Evolutionary conservation across 2,888 invertebrate genomes (phyloP), one percentile per base, ranked within the genome.

Genomic region (Caenorhabditis imperialis): DNA sequence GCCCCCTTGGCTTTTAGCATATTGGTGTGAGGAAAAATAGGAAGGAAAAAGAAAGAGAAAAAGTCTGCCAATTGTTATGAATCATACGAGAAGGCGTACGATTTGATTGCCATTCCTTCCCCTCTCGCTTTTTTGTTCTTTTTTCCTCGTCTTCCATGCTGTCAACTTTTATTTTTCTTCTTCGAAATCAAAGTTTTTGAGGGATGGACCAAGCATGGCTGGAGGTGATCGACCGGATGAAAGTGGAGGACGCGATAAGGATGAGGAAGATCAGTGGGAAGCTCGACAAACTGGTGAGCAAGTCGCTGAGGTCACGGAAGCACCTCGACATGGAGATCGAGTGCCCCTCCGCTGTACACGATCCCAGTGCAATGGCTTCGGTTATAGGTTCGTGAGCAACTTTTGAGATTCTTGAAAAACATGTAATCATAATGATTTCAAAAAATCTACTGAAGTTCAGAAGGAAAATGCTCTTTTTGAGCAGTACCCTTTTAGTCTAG

Each of bases 161-260:
- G 16, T n/a, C n/a, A n/a, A n/a, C n/a, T 22, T 61, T 61, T 61
- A 25, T 35, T 51, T 61, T 44, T 27, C 25, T 61, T 44, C 51
- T 25, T 18, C 47, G 45, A 25, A 25, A 7, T n/a, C 47, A 14
- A n/a, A 22, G n/a, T 27, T 20, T n/a, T 23, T 23, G 54, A 55
- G 48, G 48, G 30, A 74, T 74, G 74, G 74, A 74, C 30, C 53
- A 62, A 16, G 74, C 74, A 38, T 74, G 74, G 74, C 37, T 69
- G 45, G 53, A 74, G 38, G 51, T 74, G 14, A 45, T 74, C 23
- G 40, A 45, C 16, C 50, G 57, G 23, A 22, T 67, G n/a, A 10
- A 27, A 12, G 18, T 74, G 18, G 65, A 74, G 23, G 74, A 74
- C 20, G 60, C 37, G 18, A 27, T 74, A 25, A 38, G 74, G 16